Percentiles rank a stretch among this genome's conserved stretches.
Conservation (phyloP, 2,888 invertebrate species). For the Ashinkailepas kermadecensis region DNA sequence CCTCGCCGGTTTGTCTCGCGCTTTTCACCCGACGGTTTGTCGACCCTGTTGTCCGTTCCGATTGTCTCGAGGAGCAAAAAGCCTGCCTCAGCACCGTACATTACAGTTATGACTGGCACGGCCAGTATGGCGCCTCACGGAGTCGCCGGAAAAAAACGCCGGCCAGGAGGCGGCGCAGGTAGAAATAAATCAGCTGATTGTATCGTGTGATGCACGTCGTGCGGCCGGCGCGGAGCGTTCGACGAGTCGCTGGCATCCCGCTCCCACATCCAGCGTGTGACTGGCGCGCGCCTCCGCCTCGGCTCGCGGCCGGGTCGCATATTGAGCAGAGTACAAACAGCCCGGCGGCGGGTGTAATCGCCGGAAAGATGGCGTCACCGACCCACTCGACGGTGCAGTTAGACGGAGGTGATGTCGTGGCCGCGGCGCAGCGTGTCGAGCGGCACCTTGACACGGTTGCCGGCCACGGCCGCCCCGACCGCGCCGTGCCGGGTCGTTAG, state of each 20-base stretch:
- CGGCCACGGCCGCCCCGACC: not conserved
- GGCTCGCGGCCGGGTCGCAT: not conserved
- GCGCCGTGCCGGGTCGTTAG: not conserved
- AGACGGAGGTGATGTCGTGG: not conserved
- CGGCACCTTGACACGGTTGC: not conserved
- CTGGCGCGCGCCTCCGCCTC: not conserved
- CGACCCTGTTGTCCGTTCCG: not conserved
- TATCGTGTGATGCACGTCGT: too few species aligned
- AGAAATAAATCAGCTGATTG: not conserved
- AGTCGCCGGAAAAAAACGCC: not conserved
- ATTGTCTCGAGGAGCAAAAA: not conserved
- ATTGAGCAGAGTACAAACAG: not conserved
- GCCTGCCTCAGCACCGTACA: not conserved
- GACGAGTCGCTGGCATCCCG: not conserved
- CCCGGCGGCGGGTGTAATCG: not conserved
- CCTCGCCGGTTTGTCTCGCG: not conserved
- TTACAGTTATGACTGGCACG: not conserved
- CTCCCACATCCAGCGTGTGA: not conserved
- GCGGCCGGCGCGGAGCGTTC: not conserved
- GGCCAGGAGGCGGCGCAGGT: not conserved
- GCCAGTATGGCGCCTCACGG: not conserved
- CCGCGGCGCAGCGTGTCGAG: not conserved
- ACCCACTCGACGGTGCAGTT: not conserved
- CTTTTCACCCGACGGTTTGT: not conserved
- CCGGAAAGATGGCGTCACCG: not conserved